Percentiles rank a stretch among this genome's conserved stretches.
phyloP scores from a whole-genome alignment of 2,888 invertebrate species.

The Lepidonotus clava region DNA sequence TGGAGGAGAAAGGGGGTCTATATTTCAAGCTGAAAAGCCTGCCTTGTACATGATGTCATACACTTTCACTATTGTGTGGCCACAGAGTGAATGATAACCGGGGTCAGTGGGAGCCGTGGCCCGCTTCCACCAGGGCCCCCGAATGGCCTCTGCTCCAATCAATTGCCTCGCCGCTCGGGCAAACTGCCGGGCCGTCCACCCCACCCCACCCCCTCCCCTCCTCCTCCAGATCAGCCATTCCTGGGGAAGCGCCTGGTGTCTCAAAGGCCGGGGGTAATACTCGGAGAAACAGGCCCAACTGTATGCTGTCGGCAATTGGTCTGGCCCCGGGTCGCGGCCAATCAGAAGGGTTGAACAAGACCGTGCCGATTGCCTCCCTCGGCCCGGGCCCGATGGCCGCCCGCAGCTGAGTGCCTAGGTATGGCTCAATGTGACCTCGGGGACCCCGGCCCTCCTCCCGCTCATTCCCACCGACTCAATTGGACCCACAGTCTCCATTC shows the following conservation, averaged over 20 bases:
- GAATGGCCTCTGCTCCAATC: conserved; percentile 44
- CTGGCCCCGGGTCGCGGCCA: conserved; percentile 42
- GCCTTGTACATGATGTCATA: not conserved
- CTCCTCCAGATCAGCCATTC: conserved; percentile 14
- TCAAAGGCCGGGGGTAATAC: conserved; percentile 43
- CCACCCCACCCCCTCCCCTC: not conserved
- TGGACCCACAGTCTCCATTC: conserved; percentile 48
- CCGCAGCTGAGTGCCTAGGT: conserved; percentile 43
- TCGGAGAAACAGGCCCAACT: conserved; percentile 38
- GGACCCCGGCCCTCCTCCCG: conserved; percentile 30
- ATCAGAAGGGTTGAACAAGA: conserved; percentile 43
- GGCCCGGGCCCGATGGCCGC: conserved; percentile 12
- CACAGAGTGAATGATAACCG: not conserved
- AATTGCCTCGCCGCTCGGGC: conserved; percentile 4
- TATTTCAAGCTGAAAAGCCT: not conserved
- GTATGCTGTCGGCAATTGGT: conserved; percentile 28
- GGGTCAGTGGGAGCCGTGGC: not conserved
- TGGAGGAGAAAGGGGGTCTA: not conserved
- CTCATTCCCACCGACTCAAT: conserved; percentile 48
- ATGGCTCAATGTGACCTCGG: conserved; percentile 47
- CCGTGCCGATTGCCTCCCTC: conserved; percentile 47
- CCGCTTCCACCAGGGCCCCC: conserved; percentile 8
- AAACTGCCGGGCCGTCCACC: not conserved
- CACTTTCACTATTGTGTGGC: conserved; percentile 19
- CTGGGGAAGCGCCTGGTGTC: conserved; percentile 15